Base-by-base conservation (phyloP, 2,113 vertebrate species). In the Nestor notabilis region DNA sequence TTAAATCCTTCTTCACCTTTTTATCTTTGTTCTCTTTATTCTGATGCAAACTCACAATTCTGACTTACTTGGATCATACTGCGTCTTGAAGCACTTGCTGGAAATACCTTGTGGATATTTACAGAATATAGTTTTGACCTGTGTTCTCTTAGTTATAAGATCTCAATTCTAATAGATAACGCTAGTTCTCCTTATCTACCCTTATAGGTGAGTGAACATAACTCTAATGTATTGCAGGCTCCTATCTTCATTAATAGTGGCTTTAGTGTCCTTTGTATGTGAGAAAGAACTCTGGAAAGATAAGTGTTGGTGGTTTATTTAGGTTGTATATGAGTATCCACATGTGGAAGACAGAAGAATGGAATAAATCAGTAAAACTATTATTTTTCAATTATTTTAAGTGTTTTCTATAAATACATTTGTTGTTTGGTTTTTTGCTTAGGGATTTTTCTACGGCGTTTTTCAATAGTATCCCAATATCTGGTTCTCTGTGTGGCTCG, bases 381-480 rank as follows among this genome's bases (percentile, higher is more conserved):
- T 18, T 58, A 0, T 33, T 79, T 87, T 88, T 80, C 11, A 71
- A 8, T 47, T 56, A 11, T 58, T 75, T 89, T 43, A 13, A 56
- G 7, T 39, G 7, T 7, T 87, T 74, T 87, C 4, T 4, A 79
- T 13, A 50, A 83, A 75, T 44, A 0, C 68, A 14, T 87, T 71
- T 92, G 13, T 74, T 83, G 27, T 88, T 89, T 93, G 46, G 92
- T 39, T 80, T 46, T 75, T 94, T 91, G 61, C 58, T 77, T 96
- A 99, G 99, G 98, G 99, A 99, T 97, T 99, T 99, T 98, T 99
- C 99, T 23, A 99, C 99, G 28, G 99, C 99, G 15, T 98, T 99
- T 97, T 99, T 99, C 97, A 99, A 99, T 98, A 99, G 99, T 93
- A 99, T 98, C 89, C 99, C 99, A 81, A 99, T 99, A 96, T 98